These are phyloP conservation scores for Cylas formicarius DNA, from an alignment of 1,140 invertebrate species.

Conservation along the genomic window DNA sequence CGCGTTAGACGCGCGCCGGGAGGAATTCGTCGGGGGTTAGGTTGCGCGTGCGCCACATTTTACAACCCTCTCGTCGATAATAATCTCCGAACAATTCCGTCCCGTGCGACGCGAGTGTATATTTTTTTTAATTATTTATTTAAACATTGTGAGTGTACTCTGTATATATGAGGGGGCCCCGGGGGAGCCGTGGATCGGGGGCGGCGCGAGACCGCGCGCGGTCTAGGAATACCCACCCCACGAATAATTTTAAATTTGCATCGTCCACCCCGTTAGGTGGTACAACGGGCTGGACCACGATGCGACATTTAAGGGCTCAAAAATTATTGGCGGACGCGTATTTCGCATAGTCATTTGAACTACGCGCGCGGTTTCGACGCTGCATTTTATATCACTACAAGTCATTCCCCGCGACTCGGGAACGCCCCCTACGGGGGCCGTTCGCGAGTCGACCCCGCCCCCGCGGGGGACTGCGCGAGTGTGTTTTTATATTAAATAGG, in stretches of 20 bases:
- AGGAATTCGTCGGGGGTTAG: no score
- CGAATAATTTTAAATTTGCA: slow-evolving; percentile 16
- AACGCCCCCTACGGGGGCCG: background rate
- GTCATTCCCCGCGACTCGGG: slow-evolving; percentile 1
- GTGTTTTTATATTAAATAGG: slow-evolving; percentile 33
- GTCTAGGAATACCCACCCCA: slow-evolving; percentile 1
- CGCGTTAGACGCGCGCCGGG: no score
- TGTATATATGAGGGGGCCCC: slow-evolving; percentile 4
- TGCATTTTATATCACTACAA: slow-evolving; percentile 15
- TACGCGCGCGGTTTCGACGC: background rate
- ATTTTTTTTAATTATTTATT: slow-evolving; percentile 24
- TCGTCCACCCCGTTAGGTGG: no score
- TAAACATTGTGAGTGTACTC: slow-evolving; percentile 5
- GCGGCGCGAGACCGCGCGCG: background rate
- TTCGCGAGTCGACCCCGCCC: slow-evolving; percentile 7
- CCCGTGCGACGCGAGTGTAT: slow-evolving; percentile 9
- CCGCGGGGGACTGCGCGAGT: slow-evolving; percentile 11
- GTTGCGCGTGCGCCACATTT: no score
- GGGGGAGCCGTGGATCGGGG: slow-evolving; percentile 1
- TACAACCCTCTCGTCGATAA: no score
- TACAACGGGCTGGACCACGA: slow-evolving; percentile 10
- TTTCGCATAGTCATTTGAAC: slow-evolving; percentile 5
- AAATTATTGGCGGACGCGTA: slow-evolving; percentile 15
- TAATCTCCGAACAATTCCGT: slow-evolving; percentile 14
- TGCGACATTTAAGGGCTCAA: slow-evolving; percentile 23